Base-by-base conservation (phyloP, 2,797 vertebrate species). In the Pseudocheirus occidentalis region DNA sequence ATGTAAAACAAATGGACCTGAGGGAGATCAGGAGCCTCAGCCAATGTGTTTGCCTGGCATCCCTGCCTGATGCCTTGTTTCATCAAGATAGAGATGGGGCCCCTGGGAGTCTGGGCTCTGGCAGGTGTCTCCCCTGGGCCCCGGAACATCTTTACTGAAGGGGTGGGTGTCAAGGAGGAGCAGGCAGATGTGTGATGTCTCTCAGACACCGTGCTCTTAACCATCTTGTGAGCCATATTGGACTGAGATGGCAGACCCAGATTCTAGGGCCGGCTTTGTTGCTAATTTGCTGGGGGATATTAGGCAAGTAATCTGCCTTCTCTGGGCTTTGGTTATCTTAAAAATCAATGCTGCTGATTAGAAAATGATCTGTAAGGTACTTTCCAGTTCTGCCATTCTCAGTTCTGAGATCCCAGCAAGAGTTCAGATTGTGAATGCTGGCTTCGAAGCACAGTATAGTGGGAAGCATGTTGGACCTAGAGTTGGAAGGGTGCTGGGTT, bases 21-120 rank as follows among this genome's bases (percentile, higher is more conserved):
- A 73, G 95, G 95, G 91, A 95, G 97, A 97, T 95, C 87, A 94
- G 95, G 55, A 73, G 50, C 34, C 57, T 81, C 0, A 0, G 24
- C 62, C 66, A 95, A 1, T 29, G 0, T 55, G 92, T 87, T 95
- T 73, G 90, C 0, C 0, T 13, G 93, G 92, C 34, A 2, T 90
- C 91, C 28, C 0, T 0, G 94, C 93, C 52, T 73, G 40, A 50
- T 50, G 0, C 0, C 21, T 50, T 93, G 34, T 12, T 27, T 53
- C 92, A 93, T 91, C 55, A 62, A 46, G n/a, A 92, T 93, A 97
- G 91, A 91, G 95, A 97, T 24, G 2, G 57, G 5, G 29, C 55
- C 56, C 94, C 73, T 4, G 73, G 73, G 73, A 87, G 73, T 87
- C 73, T 87, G 40, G 73, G 73, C 40, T 73, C 34, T 1, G 14